A percentile compares a stretch with the other conserved stretches of the same genome.
These are phyloP conservation scores for Hydrochoerus hydrochaeris DNA, from an alignment of 2,113 vertebrate species.

Conservation along the genomic window DNA sequence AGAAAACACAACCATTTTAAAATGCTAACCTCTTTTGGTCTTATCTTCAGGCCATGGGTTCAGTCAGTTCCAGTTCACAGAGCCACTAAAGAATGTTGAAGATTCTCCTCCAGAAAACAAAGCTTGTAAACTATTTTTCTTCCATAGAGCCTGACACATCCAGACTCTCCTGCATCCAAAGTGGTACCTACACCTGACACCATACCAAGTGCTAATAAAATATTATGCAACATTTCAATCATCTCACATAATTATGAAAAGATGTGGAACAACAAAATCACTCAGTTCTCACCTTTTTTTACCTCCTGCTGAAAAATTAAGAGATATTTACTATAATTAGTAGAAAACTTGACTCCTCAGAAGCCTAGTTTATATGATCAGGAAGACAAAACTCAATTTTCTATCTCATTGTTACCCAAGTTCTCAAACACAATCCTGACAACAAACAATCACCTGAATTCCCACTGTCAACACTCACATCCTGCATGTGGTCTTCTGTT, in stretches of 20 bases:
- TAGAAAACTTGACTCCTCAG: not conserved
- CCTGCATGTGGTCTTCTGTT: not conserved
- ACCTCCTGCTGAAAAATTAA: slow-evolving; percentile 23
- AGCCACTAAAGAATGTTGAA: not conserved
- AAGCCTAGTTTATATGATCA: not conserved
- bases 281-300: not conserved
- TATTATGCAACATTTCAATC: not conserved
- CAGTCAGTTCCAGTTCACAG: slow-evolving; percentile 14
- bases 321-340: not conserved
- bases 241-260: not conserved
- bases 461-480: not conserved
- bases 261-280: not conserved
- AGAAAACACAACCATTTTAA: slow-evolving; percentile 52
- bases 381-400: not conserved
- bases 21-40: slow-evolving; percentile 22
- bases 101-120: slow-evolving; percentile 39
- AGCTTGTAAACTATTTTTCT: not conserved
- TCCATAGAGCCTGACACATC: not conserved
- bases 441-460: not conserved
- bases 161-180: not conserved
- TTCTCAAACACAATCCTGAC: not conserved
- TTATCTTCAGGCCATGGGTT: not conserved
- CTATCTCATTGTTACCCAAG: not conserved
- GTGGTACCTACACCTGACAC: fast-evolving
- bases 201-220: fast-evolving